Evolutionary conservation across 2,888 invertebrate species (phyloP), one percentile per base, ranked within the genome.

Genomic region (Clitarchus hookeri): DNA sequence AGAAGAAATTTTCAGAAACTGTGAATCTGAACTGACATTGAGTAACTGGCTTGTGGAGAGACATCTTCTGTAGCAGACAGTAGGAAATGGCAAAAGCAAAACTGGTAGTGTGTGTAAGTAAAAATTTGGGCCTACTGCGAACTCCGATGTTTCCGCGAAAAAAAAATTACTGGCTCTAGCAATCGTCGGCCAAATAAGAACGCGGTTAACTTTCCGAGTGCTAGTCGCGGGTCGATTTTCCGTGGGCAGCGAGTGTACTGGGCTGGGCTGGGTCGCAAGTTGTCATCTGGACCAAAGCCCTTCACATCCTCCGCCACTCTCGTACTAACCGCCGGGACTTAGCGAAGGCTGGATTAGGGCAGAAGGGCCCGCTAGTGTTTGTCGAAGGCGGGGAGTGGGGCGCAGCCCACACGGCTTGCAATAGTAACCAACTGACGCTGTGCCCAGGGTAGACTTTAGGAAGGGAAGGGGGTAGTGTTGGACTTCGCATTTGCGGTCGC

Each of bases 221-320:
- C 36, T 36, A 8, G 53, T 19, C 19, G 53, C 53, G 53, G 65
- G 65, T 65, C 65, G 6, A 23, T 65, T 65, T 65, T 11, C 23
- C 23, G 23, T 9, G 65, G 65, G 3, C 23, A n/a, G 65, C 65
- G 65, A 65, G n/a, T 8, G 65, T 65, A 23, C 65, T 23, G 65
- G 65, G 65, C 2, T 2, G 12, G 19, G 53, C 53, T 23, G n/a
- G 11, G 13, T 19, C 65, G 65, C 65, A 65, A 65, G 65, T 65
- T 65, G 65, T 65, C 65, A 65, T 65, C 65, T n/a, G 65, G n/a
- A n/a, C 65, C 65, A n/a, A n/a, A 65, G 65, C 65, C 65, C 65
- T 65, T 16, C 65, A 12, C 19, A 19, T 19, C 53, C 53, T 53
- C 53, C 53, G 53, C 53, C 53, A n/a, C 65, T 65, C 65, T 65